Evolutionary conservation across 2,888 invertebrate species (phyloP).

Genomic region (Acleris cristana): DNA sequence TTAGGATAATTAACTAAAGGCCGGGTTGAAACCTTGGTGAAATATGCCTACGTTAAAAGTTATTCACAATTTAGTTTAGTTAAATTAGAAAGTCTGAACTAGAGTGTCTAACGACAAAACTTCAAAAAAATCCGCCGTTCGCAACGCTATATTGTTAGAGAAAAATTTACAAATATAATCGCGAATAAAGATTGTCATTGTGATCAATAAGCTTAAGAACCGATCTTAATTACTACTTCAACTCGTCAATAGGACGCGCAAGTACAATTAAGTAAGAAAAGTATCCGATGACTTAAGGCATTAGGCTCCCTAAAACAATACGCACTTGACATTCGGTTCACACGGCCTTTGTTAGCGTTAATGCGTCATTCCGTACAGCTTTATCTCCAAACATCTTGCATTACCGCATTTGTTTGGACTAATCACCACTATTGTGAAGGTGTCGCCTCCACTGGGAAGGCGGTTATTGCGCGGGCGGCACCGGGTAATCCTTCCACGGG

Average conservation of each 20-base stretch:
- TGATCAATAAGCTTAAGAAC: no score
- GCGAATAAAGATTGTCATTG: no score
- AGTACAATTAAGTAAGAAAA: not conserved
- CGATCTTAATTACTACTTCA: no score
- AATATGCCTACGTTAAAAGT: conserved; percentile 13
- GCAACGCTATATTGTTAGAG: no score
- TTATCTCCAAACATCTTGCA: conserved; percentile 28
- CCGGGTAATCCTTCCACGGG: conserved; percentile 47
- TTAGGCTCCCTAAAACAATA: conserved; percentile 5
- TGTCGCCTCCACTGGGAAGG: conserved; percentile 38
- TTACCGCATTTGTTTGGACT: conserved; percentile 27
- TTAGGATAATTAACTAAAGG: conserved; percentile 31
- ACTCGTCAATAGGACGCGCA: no score
- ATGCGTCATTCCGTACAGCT: conserved; percentile 5
- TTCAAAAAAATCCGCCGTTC: not conserved
- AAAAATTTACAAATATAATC: no score
- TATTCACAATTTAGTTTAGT: conserved; percentile 16
- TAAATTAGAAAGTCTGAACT: not conserved
- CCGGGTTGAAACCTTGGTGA: conserved; percentile 14
- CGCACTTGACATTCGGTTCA: conserved; percentile 5
- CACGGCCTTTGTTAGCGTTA: conserved; percentile 8
- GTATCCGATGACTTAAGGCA: conserved; percentile 7
- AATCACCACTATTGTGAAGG: conserved; percentile 31
- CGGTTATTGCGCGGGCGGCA: conserved; percentile 52
- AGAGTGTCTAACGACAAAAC: not conserved